Base-by-base conservation (phyloP, 2,113 vertebrate species). In the Meriones unguiculatus region DNA sequence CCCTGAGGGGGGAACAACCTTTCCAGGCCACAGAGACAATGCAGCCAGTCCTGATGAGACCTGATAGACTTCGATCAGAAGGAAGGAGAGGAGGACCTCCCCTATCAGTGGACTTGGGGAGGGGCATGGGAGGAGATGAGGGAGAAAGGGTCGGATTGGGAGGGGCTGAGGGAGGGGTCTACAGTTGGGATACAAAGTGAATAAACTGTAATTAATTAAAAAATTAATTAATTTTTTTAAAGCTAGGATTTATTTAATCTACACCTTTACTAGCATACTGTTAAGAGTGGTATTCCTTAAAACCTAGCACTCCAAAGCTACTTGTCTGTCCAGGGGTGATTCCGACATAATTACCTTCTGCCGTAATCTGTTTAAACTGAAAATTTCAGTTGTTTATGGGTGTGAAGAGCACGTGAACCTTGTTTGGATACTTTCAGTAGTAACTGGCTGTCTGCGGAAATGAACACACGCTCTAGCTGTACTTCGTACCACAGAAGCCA, bases 401-500 rank as follows among this genome's bases (percentile, higher is more conserved):
- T 75, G 12, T 95, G 35, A 65, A 87, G 73, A 78, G 65, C 38
- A 73, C 89, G 72, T 86, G 13, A 84, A 76, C 12, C 54, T 80
- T 84, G 85, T 64, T 46, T 72, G 67, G 30, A 38, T 15, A 14
- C 72, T 94, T 81, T 91, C 90, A 59, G 0, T 80, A 84, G 30
- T 96, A 88, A 89, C 86, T 96, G 41, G 35, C 85, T 82, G 69
- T 94, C 54, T 91, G 89, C 98, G 98, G 93, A 97, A 98, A 97
- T 80, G 97, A 98, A 95, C 98, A 97, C 97, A 98, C 97, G 98
- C 97, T 91, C 86, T 90, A 93, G 54, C 72, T 98, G 95, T 97
- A 97, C 97, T 98, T 98, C 98, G 84, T 98, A 98, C 98, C 97
- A 92, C 98, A 97, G 97, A 72, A 93, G 52, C 73, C 22, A 38